Conservation (phyloP, 2,888 invertebrate species). For the Micoletzkya japonica region DNA sequence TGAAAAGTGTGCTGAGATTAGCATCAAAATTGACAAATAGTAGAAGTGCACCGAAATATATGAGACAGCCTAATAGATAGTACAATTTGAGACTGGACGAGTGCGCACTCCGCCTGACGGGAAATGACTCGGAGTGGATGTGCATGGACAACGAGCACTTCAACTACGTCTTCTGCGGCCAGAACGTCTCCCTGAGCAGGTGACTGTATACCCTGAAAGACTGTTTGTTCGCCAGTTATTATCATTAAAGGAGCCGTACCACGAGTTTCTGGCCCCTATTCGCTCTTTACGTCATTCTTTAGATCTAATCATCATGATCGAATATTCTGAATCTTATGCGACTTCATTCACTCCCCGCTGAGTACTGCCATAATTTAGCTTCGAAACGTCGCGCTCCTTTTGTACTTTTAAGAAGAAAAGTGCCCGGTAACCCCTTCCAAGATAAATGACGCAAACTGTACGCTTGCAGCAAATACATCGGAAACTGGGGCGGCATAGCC, state of each 20-base stretch:
- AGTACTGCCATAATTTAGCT: too few species aligned
- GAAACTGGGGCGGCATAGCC: constrained; percentile 94
- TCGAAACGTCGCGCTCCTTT: too few species aligned
- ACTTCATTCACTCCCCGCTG: too few species aligned
- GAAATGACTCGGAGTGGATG: constrained; percentile 67
- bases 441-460: too few species aligned
- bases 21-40: background rate
- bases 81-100: constrained; percentile 19
- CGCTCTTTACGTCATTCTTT: background rate
- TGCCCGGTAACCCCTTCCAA: too few species aligned
- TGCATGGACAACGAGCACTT: constrained; percentile 82
- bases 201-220: constrained; percentile 60
- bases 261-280: background rate
- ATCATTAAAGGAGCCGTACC: too few species aligned
- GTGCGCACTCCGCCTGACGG: constrained; percentile 49
- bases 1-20: too few species aligned
- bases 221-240: too few species aligned
- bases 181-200: constrained; percentile 62
- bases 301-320: background rate
- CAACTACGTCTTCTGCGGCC: constrained; percentile 88
- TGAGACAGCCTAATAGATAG: background rate
- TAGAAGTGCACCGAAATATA: background rate
- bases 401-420: too few species aligned
- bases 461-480: constrained; percentile 67
- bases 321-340: background rate